phyloP scores from a whole-genome alignment of 1,140 invertebrate genomes.

The Papilio polyxenes region DNA sequence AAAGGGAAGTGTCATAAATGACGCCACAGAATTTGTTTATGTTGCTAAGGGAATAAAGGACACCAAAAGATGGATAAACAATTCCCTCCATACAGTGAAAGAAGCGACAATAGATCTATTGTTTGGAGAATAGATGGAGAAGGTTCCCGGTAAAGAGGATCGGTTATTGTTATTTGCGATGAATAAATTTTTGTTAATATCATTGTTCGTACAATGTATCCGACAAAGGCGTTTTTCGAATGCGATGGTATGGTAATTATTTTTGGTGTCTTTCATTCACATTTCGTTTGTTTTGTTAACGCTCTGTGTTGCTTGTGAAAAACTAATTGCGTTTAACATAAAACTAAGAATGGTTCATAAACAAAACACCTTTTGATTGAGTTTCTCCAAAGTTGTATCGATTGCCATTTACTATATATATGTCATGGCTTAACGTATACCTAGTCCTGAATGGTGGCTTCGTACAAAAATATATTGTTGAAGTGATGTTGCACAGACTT shows the following conservation, averaged over 20 bases:
- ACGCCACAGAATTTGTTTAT: constrained; percentile 60
- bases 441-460: too few relatives aligned
- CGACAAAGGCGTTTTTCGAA: constrained; percentile 50
- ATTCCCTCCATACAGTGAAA: constrained; percentile 41
- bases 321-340: background rate
- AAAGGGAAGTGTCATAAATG: constrained; percentile 67
- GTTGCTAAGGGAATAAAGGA: constrained; percentile 42
- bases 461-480: background rate
- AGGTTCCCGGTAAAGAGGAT: constrained; percentile 60
- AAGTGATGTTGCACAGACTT: background rate
- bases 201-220: constrained; percentile 52
- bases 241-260: constrained; percentile 29
- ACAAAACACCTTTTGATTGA: background rate
- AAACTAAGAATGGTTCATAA: background rate
- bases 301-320: background rate
- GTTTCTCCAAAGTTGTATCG: background rate
- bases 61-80: constrained; percentile 50
- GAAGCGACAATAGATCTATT: constrained; percentile 56
- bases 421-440: background rate
- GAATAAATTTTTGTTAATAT: constrained; percentile 67
- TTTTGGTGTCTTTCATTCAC: constrained; percentile 12
- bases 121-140: constrained; percentile 55
- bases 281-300: background rate
- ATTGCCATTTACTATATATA: background rate
- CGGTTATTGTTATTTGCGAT: constrained; percentile 61